phyloP scores from a whole-genome alignment of 2,888 invertebrate species.

The Atethmia centrago region DNA sequence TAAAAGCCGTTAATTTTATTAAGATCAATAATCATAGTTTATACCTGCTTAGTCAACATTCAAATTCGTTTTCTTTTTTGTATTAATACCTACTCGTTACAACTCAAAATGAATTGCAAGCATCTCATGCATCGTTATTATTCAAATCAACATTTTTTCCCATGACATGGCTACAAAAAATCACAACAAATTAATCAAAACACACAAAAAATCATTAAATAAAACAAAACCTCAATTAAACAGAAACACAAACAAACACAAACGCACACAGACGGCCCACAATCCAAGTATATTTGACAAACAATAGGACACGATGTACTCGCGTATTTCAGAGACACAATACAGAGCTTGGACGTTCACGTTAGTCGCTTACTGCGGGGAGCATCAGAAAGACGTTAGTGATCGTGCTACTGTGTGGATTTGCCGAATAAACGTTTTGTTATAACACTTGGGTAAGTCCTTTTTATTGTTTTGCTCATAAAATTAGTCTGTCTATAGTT shows the following conservation, averaged over 20 bases:
- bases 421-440: conserved; percentile 53
- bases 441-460: conserved; percentile 59
- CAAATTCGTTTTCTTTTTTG: not conserved
- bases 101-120: not conserved
- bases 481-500: not conserved
- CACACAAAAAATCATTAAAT: too few relatives aligned
- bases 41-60: not conserved
- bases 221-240: conserved; percentile 22
- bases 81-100: too few relatives aligned
- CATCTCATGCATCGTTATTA: not conserved
- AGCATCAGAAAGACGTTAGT: conserved; percentile 51
- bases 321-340: conserved; percentile 44
- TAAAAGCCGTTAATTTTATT: too few relatives aligned
- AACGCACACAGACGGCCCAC: conserved; percentile 32
- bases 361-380: conserved; percentile 52
- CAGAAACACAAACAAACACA: conserved; percentile 21
- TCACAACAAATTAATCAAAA: conserved; percentile 25
- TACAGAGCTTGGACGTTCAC: conserved; percentile 25
- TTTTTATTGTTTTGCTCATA: not conserved
- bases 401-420: conserved; percentile 46
- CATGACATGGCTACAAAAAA: conserved; percentile 13
- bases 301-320: conserved; percentile 51
- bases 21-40: not conserved
- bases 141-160: not conserved
- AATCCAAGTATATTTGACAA: conserved; percentile 36